These are phyloP conservation scores for Drosophila anceps DNA, from an alignment of 2,888 invertebrate species.

Conservation along the genomic window DNA sequence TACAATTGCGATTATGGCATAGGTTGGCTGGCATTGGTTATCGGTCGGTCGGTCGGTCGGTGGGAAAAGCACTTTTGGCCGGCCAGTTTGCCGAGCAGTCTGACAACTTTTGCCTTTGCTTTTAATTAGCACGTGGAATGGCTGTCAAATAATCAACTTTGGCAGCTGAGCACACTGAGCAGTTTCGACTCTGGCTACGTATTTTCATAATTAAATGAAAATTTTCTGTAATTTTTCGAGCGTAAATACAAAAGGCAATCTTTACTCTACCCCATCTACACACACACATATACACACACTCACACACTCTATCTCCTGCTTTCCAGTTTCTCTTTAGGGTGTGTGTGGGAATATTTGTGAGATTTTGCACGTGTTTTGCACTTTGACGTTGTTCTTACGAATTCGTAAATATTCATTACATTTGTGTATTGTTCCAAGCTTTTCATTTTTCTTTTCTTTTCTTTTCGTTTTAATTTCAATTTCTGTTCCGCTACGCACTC, in stretches of 20 bases:
- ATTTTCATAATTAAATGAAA: slow-evolving; percentile 78
- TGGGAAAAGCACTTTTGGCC: slow-evolving; percentile 28
- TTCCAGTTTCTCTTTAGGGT: slow-evolving; percentile 1
- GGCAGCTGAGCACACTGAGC: slow-evolving; percentile 21
- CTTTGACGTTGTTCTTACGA: slow-evolving; percentile 43
- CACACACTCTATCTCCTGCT: neutral
- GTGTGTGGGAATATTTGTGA: slow-evolving; percentile 71
- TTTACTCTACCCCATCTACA: neutral
- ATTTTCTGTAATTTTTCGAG: slow-evolving; percentile 71
- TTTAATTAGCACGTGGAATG: slow-evolving; percentile 55
- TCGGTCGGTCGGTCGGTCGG: slow-evolving; percentile 39
- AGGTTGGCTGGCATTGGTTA: slow-evolving; percentile 37
- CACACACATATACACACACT: neutral
- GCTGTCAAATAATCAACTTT: slow-evolving; percentile 40
- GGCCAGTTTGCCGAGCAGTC: slow-evolving; percentile 9
- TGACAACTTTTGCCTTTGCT: slow-evolving; percentile 44
- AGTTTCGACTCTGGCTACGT: slow-evolving; percentile 32
- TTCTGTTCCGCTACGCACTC: slow-evolving; percentile 30
- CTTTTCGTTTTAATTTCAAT: neutral
- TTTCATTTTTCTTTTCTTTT: slow-evolving; percentile 17
- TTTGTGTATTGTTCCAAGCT: slow-evolving; percentile 49
- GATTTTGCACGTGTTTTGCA: slow-evolving; percentile 72
- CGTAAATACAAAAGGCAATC: slow-evolving; percentile 68
- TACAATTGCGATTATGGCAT: slow-evolving; percentile 67
- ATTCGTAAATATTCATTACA: slow-evolving; percentile 78